Conservation (phyloP, 2,113 vertebrate species). For the Corythaeola cristata region DNA sequence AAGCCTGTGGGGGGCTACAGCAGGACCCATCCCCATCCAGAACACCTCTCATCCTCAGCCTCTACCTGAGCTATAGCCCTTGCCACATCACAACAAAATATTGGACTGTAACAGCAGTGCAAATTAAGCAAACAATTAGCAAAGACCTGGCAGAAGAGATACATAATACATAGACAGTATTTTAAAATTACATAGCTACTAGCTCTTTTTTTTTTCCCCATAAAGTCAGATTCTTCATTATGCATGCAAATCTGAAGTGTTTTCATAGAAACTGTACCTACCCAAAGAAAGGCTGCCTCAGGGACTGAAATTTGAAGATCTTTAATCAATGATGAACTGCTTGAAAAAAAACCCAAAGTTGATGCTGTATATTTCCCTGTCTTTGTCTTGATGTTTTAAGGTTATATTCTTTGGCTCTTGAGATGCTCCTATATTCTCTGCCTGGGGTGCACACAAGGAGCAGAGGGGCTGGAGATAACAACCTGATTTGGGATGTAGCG, state of each 20-base stretch:
- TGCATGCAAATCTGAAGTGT: not conserved
- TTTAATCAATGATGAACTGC: not conserved
- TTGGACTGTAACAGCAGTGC: not conserved
- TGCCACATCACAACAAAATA: not conserved
- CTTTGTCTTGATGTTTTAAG: not conserved
- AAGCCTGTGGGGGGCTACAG: not conserved
- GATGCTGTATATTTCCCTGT: not conserved
- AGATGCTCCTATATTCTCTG: not conserved
- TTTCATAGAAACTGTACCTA: not conserved
- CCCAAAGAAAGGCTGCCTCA: not conserved
- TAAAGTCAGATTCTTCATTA: not conserved
- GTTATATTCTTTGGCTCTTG: not conserved
- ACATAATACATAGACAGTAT: not conserved
- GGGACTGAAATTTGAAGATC: not conserved
- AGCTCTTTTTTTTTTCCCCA: accelerated
- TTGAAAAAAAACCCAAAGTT: not conserved
- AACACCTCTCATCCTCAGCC: not conserved
- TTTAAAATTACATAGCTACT: not conserved
- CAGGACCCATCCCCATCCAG: accelerated
- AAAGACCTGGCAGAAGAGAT: not conserved
- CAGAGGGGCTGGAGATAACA: not conserved
- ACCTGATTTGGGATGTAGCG: not conserved
- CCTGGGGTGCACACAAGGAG: not conserved
- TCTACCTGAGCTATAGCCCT: not conserved
- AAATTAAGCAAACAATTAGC: not conserved